Percentiles rank a stretch among this genome's conserved stretches.
phyloP scores from a whole-genome alignment of 2,888 invertebrate genomes.

The Criorhina ranunculi region DNA sequence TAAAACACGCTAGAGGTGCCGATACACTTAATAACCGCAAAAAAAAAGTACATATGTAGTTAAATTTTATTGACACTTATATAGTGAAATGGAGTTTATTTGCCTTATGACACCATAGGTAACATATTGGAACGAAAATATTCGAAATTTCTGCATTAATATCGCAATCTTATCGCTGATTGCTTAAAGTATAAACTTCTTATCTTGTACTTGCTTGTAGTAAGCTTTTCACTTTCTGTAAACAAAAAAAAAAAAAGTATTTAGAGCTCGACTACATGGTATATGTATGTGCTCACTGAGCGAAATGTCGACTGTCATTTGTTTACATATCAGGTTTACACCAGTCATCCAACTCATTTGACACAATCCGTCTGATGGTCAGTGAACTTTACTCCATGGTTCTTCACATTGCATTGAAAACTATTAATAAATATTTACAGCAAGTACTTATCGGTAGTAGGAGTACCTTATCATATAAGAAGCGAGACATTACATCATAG shows the following conservation, averaged over 20 bases:
- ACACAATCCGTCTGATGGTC: too few species aligned
- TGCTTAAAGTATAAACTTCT: neutral
- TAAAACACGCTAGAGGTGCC: conserved; percentile 26
- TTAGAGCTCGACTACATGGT: too few species aligned
- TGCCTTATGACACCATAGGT: neutral
- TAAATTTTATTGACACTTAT: neutral
- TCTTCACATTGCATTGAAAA: conserved; percentile 33
- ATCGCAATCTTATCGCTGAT: neutral
- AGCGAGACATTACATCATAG: too few species aligned
- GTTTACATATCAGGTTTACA: neutral
- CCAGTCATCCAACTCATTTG: too few species aligned
- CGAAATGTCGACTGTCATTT: neutral
- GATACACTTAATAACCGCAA: conserved; percentile 25
- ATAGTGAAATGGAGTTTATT: neutral
- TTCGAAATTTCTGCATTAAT: neutral
- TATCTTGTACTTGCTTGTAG: neutral
- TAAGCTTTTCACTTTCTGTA: too few species aligned
- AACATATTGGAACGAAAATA: neutral
- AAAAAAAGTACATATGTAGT: too few species aligned
- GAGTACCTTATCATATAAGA: too few species aligned
- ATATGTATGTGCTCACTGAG: too few species aligned
- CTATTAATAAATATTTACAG: too few species aligned
- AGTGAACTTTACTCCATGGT: neutral
- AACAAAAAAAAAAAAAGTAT: too few species aligned
- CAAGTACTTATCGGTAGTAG: too few species aligned